Base-by-base conservation (phyloP, 2,113 vertebrate genomes). In the Entelurus aequoreus region DNA sequence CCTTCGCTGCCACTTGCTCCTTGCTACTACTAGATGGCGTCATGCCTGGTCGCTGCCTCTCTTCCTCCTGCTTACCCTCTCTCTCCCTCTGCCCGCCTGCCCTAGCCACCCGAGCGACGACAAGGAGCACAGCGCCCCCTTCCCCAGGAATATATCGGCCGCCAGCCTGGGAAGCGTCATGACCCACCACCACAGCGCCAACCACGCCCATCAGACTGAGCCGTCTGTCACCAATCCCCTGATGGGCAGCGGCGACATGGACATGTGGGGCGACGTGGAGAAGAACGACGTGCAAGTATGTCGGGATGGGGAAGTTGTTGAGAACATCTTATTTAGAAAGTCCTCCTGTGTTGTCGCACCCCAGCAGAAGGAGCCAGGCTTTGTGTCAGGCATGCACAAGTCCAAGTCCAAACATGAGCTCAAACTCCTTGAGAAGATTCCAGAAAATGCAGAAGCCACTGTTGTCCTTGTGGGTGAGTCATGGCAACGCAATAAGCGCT, bases 401-500 rank as follows among this genome's bases (percentile, higher is more conserved):
- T 98, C 95, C 63, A 97, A 97, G 81, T 98, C 97, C 28, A 99
- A 98, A 82, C 95, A 98, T 0, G 97, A 98, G 79, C 91, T 98
- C 73, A 99, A 98, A 83, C 90, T 99, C 56, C 78, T 99, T 74
- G 97, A 98, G 91, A 99, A 99, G 88, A 99, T 98, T 69, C 97
- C 97, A 0, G 94, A 94, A 72, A 93, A 98, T 0, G 97, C 97
- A 0, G 95, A 98, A 86, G 97, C 96, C 51, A 98, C 95, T 0
- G 96, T 99, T 58, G 97, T 98, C 60, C 96, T 98, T 0, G 97
- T 98, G 56, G 97, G 97, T 98, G 84, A 15, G 95, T 88, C 46
- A 15, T 40, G 52, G 1, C 36, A 1, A 15, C 7, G 3, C 19
- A 6, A n/a, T 2, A 6, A 54, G 42, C 15, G 28, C 19, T 9